Percentiles rank a stretch among this genome's conserved stretches.
These are phyloP conservation scores for Archocentrus centrarchus DNA, from an alignment of 2,113 vertebrate species.

Conservation along the genomic window DNA sequence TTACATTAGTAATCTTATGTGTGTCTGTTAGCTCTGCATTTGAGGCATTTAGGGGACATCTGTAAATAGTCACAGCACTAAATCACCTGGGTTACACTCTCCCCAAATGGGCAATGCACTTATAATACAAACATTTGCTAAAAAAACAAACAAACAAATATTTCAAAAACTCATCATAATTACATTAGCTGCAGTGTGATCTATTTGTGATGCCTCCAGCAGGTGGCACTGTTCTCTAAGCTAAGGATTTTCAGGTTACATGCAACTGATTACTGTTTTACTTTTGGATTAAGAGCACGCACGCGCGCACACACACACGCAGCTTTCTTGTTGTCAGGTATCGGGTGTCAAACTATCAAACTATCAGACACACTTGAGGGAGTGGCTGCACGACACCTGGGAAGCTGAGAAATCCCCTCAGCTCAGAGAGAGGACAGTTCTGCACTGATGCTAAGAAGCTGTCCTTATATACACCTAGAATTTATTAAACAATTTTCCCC, in stretches of 20 bases:
- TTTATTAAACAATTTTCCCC: background rate
- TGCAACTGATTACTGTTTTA: background rate
- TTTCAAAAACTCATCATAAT: background rate
- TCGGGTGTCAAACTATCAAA: slow-evolving; percentile 49
- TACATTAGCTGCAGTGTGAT: background rate
- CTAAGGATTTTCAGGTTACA: background rate
- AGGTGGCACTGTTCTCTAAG: slow-evolving; percentile 37
- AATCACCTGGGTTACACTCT: too few species aligned
- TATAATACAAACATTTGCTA: too few species aligned
- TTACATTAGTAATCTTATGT: too few species aligned
- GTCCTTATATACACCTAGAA: background rate
- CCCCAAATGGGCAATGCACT: too few species aligned
- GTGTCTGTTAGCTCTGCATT: too few species aligned
- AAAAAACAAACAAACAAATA: too few species aligned
- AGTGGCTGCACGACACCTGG: slow-evolving; percentile 44
- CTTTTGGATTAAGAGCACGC: background rate
- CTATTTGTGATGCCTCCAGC: background rate
- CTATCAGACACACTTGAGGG: slow-evolving; percentile 28
- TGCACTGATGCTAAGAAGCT: background rate
- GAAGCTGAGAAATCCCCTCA: slow-evolving; percentile 43
- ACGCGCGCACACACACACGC: slow-evolving; percentile 3
- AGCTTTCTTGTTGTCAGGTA: slow-evolving; percentile 44
- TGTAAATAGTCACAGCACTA: too few species aligned
- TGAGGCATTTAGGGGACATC: too few species aligned
- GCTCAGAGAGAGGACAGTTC: slow-evolving; percentile 1